phyloP scores from a whole-genome alignment of 2,113 vertebrate genomes.

The Colaptes auratus region DNA sequence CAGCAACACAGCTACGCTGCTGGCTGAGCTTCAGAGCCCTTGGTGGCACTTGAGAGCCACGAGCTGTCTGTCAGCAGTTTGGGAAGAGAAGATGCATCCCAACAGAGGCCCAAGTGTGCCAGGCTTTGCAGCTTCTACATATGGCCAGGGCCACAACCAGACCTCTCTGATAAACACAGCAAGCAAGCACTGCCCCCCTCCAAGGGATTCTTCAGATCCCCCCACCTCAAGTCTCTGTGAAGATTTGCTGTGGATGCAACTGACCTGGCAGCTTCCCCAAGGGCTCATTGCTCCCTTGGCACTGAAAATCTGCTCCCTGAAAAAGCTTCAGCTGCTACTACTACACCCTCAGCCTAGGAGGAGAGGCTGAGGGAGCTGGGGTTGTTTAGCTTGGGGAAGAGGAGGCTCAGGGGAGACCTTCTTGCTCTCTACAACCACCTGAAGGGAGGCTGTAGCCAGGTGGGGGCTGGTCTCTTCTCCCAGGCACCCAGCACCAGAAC shows the following conservation, averaged over 20 bases:
- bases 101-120: not conserved
- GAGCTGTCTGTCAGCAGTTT: not conserved
- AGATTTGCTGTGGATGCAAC: not conserved
- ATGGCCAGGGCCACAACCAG: not conserved
- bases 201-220: not conserved
- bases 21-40: not conserved
- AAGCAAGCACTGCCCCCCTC: not conserved
- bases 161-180: not conserved
- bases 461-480: too few species aligned
- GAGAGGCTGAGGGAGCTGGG: too few species aligned
- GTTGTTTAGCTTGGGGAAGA: too few species aligned
- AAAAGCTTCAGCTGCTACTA: not conserved
- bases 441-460: too few species aligned
- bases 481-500: too few species aligned
- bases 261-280: not conserved
- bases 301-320: not conserved
- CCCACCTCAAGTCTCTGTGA: not conserved
- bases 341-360: too few species aligned
- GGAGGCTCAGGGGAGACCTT: too few species aligned
- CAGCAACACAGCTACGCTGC: not conserved
- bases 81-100: not conserved
- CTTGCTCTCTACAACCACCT: too few species aligned
- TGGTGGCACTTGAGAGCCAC: not conserved
- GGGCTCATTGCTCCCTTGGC: not conserved
- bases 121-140: not conserved